Evolutionary conservation across 2,888 invertebrate genomes (phyloP).

Genomic region (Rotaria socialis): DNA sequence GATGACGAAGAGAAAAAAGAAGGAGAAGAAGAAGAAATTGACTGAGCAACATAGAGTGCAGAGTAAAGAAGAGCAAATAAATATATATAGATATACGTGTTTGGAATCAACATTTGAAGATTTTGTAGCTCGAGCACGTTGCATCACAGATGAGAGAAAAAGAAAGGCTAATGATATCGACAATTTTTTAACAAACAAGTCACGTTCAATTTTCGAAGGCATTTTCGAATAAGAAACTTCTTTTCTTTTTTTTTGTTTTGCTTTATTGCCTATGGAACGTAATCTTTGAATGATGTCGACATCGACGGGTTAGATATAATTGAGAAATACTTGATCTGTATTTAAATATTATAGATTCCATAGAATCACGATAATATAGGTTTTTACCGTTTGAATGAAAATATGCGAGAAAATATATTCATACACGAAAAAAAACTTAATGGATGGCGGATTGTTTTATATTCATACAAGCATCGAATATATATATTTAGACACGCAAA

Average conservation of each 20-base stretch:
- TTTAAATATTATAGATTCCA: background rate
- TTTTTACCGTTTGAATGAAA: background rate
- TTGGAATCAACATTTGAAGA: conserved; percentile 32
- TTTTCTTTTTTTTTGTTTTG: background rate
- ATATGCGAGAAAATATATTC: background rate
- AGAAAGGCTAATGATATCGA: conserved; percentile 26
- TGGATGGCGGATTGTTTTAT: conserved; percentile 16
- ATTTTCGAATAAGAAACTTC: background rate
- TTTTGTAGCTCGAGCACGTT: background rate
- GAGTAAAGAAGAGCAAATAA: conserved; percentile 18
- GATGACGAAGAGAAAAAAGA: background rate
- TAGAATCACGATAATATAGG: background rate
- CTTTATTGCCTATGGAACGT: background rate
- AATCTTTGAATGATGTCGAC: background rate
- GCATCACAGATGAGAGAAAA: conserved; percentile 21
- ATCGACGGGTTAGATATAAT: background rate
- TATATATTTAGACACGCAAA: background rate
- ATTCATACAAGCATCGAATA: background rate
- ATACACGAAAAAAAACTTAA: background rate
- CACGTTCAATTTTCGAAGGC: conserved; percentile 11
- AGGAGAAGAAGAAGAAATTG: background rate
- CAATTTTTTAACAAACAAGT: conserved; percentile 23
- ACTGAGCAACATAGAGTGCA: background rate
- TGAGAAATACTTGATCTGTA: background rate
- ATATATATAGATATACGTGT: background rate